A percentile compares a stretch with the other conserved stretches of the same genome.
phyloP scores from a whole-genome alignment of 2,113 vertebrate genomes.

The Myotis brandtii region DNA sequence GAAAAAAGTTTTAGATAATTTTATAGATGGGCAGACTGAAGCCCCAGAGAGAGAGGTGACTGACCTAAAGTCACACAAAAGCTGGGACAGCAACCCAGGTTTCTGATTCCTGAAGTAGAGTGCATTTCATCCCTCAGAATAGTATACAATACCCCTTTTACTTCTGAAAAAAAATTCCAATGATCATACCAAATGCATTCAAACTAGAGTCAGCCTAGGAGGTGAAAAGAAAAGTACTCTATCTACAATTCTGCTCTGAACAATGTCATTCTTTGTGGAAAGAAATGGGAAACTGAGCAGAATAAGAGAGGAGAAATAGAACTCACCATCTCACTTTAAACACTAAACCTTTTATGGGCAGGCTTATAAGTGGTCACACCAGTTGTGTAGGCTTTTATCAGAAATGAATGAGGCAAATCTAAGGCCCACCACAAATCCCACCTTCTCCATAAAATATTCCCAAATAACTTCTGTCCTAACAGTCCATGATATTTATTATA shows the following conservation, averaged over 20 bases:
- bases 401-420: not conserved
- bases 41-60: not conserved
- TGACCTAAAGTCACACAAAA: not conserved
- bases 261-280: conserved; percentile 49
- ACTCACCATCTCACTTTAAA: conserved; percentile 48
- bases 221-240: conserved; percentile 33
- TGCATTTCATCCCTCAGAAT: not conserved
- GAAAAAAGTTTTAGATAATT: not conserved
- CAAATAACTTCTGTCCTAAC: not conserved
- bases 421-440: not conserved
- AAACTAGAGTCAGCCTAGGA: not conserved
- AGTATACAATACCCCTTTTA: conserved; percentile 40
- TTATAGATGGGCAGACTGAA: not conserved
- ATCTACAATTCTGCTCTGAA: conserved; percentile 47
- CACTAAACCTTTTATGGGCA: not conserved
- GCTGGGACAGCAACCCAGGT: not conserved
- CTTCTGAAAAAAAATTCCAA: not conserved
- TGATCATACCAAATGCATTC: conserved; percentile 29
- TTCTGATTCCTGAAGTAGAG: not conserved
- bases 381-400: conserved; percentile 39
- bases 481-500: not conserved
- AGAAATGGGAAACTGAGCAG: conserved; percentile 52
- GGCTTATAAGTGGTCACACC: not conserved
- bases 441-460: not conserved
- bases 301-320: conserved; percentile 47